Base-by-base conservation (phyloP, 2,888 invertebrate genomes). In the Mantis religiosa region DNA sequence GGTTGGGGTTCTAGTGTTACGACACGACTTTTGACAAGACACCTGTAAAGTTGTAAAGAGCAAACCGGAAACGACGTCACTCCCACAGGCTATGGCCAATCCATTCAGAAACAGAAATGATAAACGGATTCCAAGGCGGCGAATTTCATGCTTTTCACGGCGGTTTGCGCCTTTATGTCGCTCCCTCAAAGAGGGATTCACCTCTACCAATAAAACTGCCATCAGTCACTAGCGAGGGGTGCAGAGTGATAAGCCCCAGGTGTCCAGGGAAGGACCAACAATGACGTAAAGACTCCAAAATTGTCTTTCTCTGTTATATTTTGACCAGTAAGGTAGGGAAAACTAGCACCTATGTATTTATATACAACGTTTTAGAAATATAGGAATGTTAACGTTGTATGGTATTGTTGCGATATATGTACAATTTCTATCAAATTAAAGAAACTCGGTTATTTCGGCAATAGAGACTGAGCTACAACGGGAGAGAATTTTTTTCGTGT, bases 101-200 rank as follows among this genome's bases (percentile, higher is more conserved):
- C 54, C 41, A 41, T 25, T 20, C 54, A 71, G 54, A 71, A 71
- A 71, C 28, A 28, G 34, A 28, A 28, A 86, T 86, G 81, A 86
- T 86, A 86, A 86, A 86, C 86, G 86, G 71, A 86, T 15, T 86
- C 71, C 54, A 71, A 71, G 54, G 28, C 71, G 86, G 71, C 54
- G 86, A 81, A 86, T 86, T 86, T 86, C 86, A 86, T 86, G 71
- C 86, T 71, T 86, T 86, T 86, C 71, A 86, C 28, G 25, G 54
- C 54, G 54, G 54, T 71, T 71, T 86, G 86, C 54, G 85, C 47
- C 47, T 85, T 85, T 47, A 20, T 71, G 54, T 71, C 20, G 54
- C 54, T 71, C 85, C 27, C 54, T 85, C 85, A 28, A 54, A 84
- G 25, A 47, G 15, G 81, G 86, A 86, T 86, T 81, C 86, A 28